Evolutionary conservation across 1,140 invertebrate genomes (phyloP), one percentile per base, ranked within the genome.

Genomic region (Cotesia chilonis): DNA sequence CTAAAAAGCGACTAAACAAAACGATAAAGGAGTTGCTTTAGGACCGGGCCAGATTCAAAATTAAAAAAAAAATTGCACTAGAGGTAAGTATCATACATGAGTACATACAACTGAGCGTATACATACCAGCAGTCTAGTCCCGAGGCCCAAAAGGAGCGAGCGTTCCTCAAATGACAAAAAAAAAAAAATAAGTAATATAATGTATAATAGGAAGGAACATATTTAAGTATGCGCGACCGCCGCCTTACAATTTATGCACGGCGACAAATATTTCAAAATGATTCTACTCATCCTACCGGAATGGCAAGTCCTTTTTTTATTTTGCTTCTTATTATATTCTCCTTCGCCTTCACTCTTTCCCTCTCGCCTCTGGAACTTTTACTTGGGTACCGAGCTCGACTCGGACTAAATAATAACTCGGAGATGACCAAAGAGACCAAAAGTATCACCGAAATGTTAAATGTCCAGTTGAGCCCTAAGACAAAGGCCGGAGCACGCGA

Each of bases 181-280:
- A 20, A 20, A 20, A 10, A 0, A 63, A 63, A 63, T 17, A 9
- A 63, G 36, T 12, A 63, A 63, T 35, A 63, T 41, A 71, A 17
- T 63, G 52, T 14, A 68, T 41, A 68, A 73, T 67, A 65, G 12
- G 5, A 61, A 67, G 77, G 79, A 77, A 81, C 79, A 84, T 86
- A 86, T 86, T 86, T 86, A 86, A 86, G 82, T 82, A 85, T 86
- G 83, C 83, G 80, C 78, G 79, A 78, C 78, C 77, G 76, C 83
- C 77, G 82, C 77, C 79, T 79, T 77, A 80, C 80, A 84, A 85
- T 85, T 85, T 86, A 86, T 85, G 83, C 78, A 63, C 72, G 82
- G 83, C 83, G 83, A 85, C 81, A 85, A 85, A 85, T 85, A 85
- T 85, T 85, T 85, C 83, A 84, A 85, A 85, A 84, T 85, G 79